Evolutionary conservation across 1,140 invertebrate species (phyloP).

Genomic region (Luehdorfia chinensis): DNA sequence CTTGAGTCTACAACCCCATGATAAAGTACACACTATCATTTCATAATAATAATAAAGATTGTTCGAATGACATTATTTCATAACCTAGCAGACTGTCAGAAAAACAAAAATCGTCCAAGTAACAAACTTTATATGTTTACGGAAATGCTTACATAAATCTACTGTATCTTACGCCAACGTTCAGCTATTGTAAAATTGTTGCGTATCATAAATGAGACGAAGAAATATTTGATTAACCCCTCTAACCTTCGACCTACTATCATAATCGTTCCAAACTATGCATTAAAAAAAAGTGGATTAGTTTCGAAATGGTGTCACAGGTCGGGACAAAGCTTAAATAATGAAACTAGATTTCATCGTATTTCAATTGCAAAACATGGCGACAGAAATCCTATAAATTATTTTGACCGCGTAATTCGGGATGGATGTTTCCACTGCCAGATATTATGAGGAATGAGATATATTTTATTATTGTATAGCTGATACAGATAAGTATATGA

Average conservation of each 20-base stretch:
- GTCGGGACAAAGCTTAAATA: conserved; percentile 55
- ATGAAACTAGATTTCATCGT: conserved; percentile 27
- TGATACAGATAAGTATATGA: too few species aligned
- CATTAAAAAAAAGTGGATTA: conserved; percentile 36
- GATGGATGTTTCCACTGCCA: too few species aligned
- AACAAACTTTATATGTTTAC: too few species aligned
- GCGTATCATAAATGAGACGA: conserved; percentile 23
- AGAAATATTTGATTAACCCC: conserved; percentile 27
- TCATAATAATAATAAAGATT: too few species aligned
- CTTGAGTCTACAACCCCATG: too few species aligned
- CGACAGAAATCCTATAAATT: background rate
- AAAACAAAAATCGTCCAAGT: too few species aligned
- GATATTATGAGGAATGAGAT: too few species aligned
- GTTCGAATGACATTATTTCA: too few species aligned
- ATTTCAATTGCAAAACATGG: conserved; percentile 1
- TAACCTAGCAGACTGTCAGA: too few species aligned
- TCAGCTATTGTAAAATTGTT: conserved; percentile 9
- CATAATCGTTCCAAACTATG: conserved; percentile 36
- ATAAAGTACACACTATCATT: too few species aligned
- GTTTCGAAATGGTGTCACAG: conserved; percentile 53
- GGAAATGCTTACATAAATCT: too few species aligned
- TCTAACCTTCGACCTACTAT: conserved; percentile 43
- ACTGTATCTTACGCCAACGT: conserved; percentile 19
- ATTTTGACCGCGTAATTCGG: background rate
- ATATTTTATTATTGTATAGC: too few species aligned